These are phyloP conservation scores for Scaptomyza hsui DNA, from an alignment of 1,140 invertebrate species.

Conservation along the genomic window DNA sequence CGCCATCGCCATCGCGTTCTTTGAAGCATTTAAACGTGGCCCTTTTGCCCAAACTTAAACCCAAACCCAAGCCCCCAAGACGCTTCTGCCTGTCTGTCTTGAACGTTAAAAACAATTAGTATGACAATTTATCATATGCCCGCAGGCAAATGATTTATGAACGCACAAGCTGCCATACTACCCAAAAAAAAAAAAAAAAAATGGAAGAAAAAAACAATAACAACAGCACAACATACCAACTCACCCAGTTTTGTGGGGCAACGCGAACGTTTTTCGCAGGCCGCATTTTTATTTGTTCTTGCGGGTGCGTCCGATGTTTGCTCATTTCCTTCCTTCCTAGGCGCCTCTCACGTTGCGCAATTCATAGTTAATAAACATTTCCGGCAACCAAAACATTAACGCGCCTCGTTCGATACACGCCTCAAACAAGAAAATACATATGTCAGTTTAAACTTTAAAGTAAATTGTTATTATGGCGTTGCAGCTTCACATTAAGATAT, in stretches of 20 bases:
- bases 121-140: conserved; percentile 83
- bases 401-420: conserved; percentile 29
- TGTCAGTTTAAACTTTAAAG: too few species aligned
- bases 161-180: conserved; percentile 33
- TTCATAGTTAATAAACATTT: conserved; percentile 82
- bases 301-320: conserved; percentile 74
- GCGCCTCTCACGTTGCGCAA: conserved; percentile 61
- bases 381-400: conserved; percentile 54
- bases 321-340: conserved; percentile 70
- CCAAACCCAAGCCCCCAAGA: not conserved
- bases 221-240: conserved; percentile 5
- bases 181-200: conserved; percentile 38
- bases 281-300: conserved; percentile 65
- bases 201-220: conserved; percentile 14
- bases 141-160: conserved; percentile 77
- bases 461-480: too few species aligned
- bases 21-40: conserved; percentile 9
- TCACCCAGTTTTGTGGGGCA: conserved; percentile 10
- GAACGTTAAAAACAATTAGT: conserved; percentile 82
- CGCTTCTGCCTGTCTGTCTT: conserved; percentile 46
- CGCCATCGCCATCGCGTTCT: conserved; percentile 2
- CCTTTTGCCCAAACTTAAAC: not conserved
- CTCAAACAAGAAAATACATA: not conserved
- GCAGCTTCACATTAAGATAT: too few species aligned
- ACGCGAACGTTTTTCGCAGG: conserved; percentile 19